Evolutionary conservation across 2,113 vertebrate genomes (phyloP), one percentile per base, ranked within the genome.

Genomic region (Porphyrio hochstetteri): DNA sequence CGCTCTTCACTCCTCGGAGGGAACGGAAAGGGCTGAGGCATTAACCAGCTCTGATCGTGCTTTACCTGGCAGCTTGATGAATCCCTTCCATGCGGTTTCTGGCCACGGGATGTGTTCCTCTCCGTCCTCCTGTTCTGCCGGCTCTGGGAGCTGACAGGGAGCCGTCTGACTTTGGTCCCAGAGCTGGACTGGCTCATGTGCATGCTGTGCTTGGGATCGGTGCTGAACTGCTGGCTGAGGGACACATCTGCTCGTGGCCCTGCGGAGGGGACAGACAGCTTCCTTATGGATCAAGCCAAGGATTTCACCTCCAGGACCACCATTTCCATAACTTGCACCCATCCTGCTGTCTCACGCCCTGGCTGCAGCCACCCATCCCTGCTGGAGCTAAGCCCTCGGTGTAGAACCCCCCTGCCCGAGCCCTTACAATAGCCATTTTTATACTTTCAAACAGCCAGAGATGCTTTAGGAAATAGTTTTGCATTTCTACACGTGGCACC

Each of bases 201-300:
- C 0, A 97, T 96, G 18, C 88, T 95, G 44, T 84, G 80, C 53
- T 96, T 98, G 92, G 94, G 94, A 82, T 98, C 97, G 2, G 46
- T 10, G 35, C 95, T 89, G 20, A 96, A 82, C 61, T 82, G 86
- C 13, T 29, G 25, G 46, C 50, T 71, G 16, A 72, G 9, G 40
- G 18, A 65, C 4, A 3, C 2, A 27, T 93, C 86, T 7, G 20
- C 11, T 17, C 10, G 46, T 46, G 46, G 86, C 64, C 48, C 97
- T 97, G 86, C 3, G 17, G 11, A 53, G 63, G 77, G 16, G 23
- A 74, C 12, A 80, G 61, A 52, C 1, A 4, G 52, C 29, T 91
- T 17, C 14, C 7, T 29, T 53, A 11, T 0, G 7, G 67, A 74
- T 75, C n/a, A 70, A 76, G 12, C 11, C 67, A 56, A 52, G 17